Base-by-base conservation (phyloP, 2,888 invertebrate genomes). In the Drosophila birchii region DNA sequence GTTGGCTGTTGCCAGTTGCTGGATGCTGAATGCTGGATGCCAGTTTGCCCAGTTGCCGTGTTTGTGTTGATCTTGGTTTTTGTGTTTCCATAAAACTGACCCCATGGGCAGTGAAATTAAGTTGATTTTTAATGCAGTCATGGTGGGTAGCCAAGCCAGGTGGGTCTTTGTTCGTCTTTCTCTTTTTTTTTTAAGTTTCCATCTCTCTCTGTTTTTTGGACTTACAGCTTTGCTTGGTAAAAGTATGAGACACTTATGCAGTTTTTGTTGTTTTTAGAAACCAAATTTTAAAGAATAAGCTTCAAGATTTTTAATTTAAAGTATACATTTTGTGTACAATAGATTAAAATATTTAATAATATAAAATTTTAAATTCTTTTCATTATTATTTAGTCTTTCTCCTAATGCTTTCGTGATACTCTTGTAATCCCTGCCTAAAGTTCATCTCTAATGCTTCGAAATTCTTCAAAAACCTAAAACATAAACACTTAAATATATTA, bases 51-150 rank as follows among this genome's bases (percentile, higher is more conserved):
- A 63, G 51, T 70, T 56, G 59, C 55, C 64, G 64, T 73, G 68
- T 76, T 53, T 66, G 64, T 57, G 67, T 63, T 53, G 62, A 43
- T 59, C 57, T 76, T 62, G 58, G 58, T 68, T 71, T 78, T 62
- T 89, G 68, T 87, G 76, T 85, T 89, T 88, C 73, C 88, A 85
- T 85, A 85, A 87, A 82, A 82, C 76, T 88, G 89, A 86, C 89
- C 89, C 90, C 90, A 86, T 90, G 87, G 86, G 87, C 86, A 86
- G 86, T 86, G 90, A 90, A 90, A 86, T 86, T 86, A 86, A 86
- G 86, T 90, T 90, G 89, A 79, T 88, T 86, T 90, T 86, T 81
- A 86, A 86, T 86, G 89, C 90, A 88, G 73, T 84, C 84, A 79
- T 83, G 90, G 75, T 85, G 86, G 84, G 73, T 78, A 77, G 69